phyloP scores from a whole-genome alignment of 2,113 vertebrate species.

The Carettochelys insculpta region DNA sequence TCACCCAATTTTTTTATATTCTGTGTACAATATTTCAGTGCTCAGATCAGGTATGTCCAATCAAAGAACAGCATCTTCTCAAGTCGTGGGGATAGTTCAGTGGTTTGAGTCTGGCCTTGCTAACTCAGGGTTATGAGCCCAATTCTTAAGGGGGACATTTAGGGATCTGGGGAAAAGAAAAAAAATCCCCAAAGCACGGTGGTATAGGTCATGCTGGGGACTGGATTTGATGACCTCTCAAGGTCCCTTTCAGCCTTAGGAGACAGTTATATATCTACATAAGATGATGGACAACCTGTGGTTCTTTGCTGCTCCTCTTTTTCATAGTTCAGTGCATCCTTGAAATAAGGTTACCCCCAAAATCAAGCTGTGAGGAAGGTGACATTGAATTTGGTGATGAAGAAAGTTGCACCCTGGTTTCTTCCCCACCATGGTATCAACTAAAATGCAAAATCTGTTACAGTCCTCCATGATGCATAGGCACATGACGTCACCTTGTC shows the following conservation, averaged over 20 bases:
- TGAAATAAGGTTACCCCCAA: no score
- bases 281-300: not conserved
- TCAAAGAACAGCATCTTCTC: no score
- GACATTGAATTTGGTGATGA: not conserved
- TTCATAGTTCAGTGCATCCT: not conserved
- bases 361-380: not conserved
- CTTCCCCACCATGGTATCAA: not conserved
- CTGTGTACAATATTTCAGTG: not conserved
- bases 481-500: not conserved
- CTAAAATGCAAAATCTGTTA: not conserved
- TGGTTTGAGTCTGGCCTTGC: no score
- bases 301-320: not conserved
- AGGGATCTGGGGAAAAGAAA: no score
- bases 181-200: no score
- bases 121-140: no score
- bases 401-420: not conserved
- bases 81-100: no score
- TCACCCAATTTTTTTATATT: not conserved
- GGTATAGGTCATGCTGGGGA: no score
- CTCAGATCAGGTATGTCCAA: not conserved
- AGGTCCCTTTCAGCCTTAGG: no score
- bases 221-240: no score
- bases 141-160: no score
- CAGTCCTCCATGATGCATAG: not conserved
- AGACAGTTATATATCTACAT: no score